Base-by-base conservation (phyloP, 2,888 invertebrate species). In the Diaperis boleti region DNA sequence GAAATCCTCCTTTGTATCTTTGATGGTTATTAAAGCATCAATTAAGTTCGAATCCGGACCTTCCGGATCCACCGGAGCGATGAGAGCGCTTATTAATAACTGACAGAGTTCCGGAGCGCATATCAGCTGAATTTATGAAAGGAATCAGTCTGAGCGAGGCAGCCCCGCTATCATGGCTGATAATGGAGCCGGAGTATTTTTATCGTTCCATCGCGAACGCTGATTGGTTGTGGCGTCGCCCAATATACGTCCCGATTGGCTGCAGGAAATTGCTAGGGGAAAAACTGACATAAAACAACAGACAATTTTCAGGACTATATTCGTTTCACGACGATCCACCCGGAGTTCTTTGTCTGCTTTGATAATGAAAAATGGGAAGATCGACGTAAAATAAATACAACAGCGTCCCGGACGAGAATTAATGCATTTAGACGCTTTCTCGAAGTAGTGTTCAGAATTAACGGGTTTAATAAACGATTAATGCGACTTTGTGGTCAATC, bases 251-350 rank as follows among this genome's bases (percentile, higher is more conserved):
- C 69, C 66, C 71, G 66, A 86, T 86, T 86, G 85, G 85, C 78
- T 76, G 78, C 82, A 82, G 82, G 83, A 85, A 85, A 85, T 84
- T 84, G 84, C 82, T 60, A 78, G 81, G 82, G 83, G 81, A 75
- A 74, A 79, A 79, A 82, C 79, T 78, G 66, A 70, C 74, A 75
- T 76, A 76, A 76, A 76, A 76, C 76, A 74, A 70, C 72, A 73
- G 73, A 72, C 76, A 74, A 76, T 76, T 74, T 73, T 66, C 67
- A 67, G 65, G 65, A 59, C 62, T 59, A 59, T 35, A 59, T 45
- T 52, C 57, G 57, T 50, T 54, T 6, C 50, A 17, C 15, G 35
- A 57, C 49, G 42, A 44, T 56, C 39, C 18, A 17, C 18, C 49
- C 33, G 44, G 45, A 55, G 29, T 56, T 64, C 60, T 61, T 61